phyloP scores from a whole-genome alignment of 92 coral and sea anemone genomes.

The Phymanthus crucifer region DNA sequence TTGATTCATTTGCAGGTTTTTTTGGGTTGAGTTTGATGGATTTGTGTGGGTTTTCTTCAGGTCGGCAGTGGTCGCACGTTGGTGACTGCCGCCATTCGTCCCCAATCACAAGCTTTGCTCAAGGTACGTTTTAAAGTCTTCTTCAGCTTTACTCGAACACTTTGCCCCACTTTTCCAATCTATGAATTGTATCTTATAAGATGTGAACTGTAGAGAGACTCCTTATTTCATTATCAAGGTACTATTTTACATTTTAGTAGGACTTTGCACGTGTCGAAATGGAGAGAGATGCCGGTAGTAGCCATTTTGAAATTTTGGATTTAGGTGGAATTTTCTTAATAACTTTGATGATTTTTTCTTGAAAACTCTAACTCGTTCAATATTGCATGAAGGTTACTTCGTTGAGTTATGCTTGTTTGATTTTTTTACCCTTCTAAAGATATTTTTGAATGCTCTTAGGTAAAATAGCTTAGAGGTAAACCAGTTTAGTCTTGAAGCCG shows the following conservation, averaged over 20 bases:
- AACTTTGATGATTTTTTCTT: no score
- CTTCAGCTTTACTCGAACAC: not conserved
- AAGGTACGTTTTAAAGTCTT: slow-evolving; percentile 60
- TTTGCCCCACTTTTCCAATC: not conserved
- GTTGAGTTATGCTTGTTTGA: no score
- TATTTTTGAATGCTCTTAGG: no score
- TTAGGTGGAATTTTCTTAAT: no score
- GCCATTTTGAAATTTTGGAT: not conserved
- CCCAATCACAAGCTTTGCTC: slow-evolving; percentile 87
- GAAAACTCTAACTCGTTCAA: no score
- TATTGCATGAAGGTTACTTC: no score
- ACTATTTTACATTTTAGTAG: not conserved
- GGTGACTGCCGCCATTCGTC: slow-evolving; percentile 92
- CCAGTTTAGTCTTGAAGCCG: no score
- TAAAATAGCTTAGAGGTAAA: no score
- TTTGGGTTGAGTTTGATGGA: not conserved
- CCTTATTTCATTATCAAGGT: not conserved
- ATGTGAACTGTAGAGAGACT: not conserved
- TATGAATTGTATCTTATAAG: not conserved
- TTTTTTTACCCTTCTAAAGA: no score
- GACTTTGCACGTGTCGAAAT: slow-evolving; percentile 39
- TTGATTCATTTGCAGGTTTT: not conserved
- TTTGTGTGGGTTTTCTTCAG: slow-evolving; percentile 52
- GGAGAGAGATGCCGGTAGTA: slow-evolving; percentile 18
- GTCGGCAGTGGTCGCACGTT: slow-evolving; percentile 97